Evolutionary conservation across 2,797 vertebrate species (phyloP), one percentile per base, ranked within the genome.

Genomic region (Melanotaenia boesemani): DNA sequence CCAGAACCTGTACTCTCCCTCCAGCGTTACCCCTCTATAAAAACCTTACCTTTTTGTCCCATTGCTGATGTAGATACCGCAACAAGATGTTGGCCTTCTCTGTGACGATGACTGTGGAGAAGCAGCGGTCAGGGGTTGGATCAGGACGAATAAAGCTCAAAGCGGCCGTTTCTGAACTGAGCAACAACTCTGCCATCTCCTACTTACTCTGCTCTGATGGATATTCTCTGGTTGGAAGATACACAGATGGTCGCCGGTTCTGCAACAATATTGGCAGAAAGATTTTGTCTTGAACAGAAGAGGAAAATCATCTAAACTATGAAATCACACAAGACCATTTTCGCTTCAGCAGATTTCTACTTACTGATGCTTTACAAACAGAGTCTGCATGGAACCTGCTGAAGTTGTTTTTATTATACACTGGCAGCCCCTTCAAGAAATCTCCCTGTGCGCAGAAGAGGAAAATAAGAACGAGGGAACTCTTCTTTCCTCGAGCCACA

Each of bases 391-490:
- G 97, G 87, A 99, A 99, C 54, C 96, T 94, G 92, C 97, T 99
- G 93, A 99, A 99, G 89, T 98, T 99, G 80, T 92, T 98, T 88
- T 98, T 97, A 94, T 99, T 98, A 94, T 98, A 99, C 58, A 99
- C 97, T 0, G 98, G 98, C 26, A 99, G 92, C 34, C 97, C 98
- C 91, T 97, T 98, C 91, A 99, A 90, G 90, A 99, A 99, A 87
- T 98, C 97, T 70, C 96, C 95, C 98, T 99, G 68, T 3, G 88
- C 88, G 63, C 73, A 56, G 8, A 74, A n/a, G 3, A 77, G 16
- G 67, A 24, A 56, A 61, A 62, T 72, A n/a, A n/a, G n/a, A n/a
- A n/a, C n/a, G n/a, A n/a, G n/a, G n/a, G 12, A 69, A 41, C 55
- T 56, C 34, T 28, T 39, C 9, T 12, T 12, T 0, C 10, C 20